Conservation (phyloP, 2,797 vertebrate genomes). For the Poliocrania exsul region DNA sequence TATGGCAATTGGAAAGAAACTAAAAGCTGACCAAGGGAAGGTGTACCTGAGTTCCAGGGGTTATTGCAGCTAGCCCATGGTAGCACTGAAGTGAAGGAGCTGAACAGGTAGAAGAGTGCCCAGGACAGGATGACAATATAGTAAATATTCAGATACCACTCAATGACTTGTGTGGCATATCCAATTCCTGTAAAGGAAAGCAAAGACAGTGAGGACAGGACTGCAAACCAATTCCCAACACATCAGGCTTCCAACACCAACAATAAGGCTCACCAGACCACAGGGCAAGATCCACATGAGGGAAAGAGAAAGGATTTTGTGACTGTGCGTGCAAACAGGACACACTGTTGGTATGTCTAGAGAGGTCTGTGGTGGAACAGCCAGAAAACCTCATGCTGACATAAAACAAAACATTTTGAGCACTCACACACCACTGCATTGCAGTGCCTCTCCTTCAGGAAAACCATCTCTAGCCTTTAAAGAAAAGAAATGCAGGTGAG, state of each 20-base stretch:
- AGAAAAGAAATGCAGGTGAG: background rate
- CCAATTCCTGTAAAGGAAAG: slow-evolving; percentile 84
- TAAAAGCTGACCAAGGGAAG: background rate
- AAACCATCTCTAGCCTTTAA: background rate
- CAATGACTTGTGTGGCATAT: slow-evolving; percentile 87
- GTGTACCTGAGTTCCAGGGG: slow-evolving; percentile 88
- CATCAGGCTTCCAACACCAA: background rate
- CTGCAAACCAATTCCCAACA: background rate
- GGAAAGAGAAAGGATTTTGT: background rate
- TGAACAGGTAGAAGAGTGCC: slow-evolving; percentile 89
- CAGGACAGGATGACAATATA: slow-evolving; percentile 91
- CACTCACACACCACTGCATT: background rate
- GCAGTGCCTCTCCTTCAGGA: background rate
- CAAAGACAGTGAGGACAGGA: background rate
- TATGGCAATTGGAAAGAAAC: background rate
- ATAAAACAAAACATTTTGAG: background rate
- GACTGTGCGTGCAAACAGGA: background rate
- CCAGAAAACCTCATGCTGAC: accelerated
- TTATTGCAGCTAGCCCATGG: slow-evolving; percentile 91
- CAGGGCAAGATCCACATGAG: background rate
- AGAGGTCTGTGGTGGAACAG: background rate
- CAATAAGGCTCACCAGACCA: background rate
- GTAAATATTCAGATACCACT: slow-evolving; percentile 87
- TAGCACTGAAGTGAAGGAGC: slow-evolving; percentile 83
- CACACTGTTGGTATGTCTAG: background rate